These are phyloP conservation scores for Polypterus senegalus DNA, from an alignment of 2,113 vertebrate species.

Conservation along the genomic window DNA sequence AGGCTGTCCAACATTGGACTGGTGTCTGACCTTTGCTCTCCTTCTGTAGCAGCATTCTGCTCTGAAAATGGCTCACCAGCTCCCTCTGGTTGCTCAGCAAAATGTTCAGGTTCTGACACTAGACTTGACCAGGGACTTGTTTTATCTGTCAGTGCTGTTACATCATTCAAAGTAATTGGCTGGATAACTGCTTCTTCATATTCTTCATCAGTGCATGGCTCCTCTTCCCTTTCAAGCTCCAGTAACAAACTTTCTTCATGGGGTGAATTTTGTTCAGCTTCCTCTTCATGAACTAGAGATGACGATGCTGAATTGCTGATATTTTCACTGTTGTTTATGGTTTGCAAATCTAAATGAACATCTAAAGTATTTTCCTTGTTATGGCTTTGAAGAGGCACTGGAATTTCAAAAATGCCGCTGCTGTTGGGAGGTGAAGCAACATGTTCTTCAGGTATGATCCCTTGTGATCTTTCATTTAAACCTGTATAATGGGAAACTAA, in stretches of 20 bases:
- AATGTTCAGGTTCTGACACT: constrained; percentile 56
- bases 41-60: neutral
- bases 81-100: constrained; percentile 32
- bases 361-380: neutral
- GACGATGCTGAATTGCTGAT: no score
- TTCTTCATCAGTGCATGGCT: constrained; percentile 51
- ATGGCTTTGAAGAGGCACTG: no score
- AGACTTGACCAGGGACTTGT: constrained; percentile 90
- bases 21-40: neutral
- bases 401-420: neutral
- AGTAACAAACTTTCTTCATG: neutral
- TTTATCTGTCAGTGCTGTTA: constrained; percentile 67
- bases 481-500: no score
- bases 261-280: constrained; percentile 14
- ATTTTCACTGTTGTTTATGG: neutral
- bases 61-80: constrained; percentile 16
- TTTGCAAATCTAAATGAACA: neutral
- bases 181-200: constrained; percentile 79
- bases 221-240: constrained; percentile 10
- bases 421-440: no score
- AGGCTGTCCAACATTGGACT: neutral
- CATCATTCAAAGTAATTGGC: constrained; percentile 71
- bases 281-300: constrained; percentile 2
- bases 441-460: no score
- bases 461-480: no score